Conservation (phyloP, 2,888 invertebrate genomes). For the Cerastis leucographa region DNA sequence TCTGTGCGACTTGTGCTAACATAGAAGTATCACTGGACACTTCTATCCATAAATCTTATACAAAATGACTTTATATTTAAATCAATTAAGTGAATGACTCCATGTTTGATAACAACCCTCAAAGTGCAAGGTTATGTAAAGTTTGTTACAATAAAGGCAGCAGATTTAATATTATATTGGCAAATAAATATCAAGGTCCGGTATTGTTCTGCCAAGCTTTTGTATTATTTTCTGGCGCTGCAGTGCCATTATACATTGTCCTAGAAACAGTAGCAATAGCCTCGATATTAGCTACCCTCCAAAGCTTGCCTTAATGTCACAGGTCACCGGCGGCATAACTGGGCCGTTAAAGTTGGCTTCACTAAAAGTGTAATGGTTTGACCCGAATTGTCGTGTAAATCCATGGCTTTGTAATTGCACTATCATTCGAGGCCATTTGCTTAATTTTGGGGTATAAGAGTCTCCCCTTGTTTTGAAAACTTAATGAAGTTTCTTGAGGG, state of each 20-base stretch:
- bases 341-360: slow-evolving; percentile 67
- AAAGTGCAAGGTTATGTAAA: slow-evolving; percentile 50
- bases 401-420: slow-evolving; percentile 72
- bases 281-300: slow-evolving; percentile 75
- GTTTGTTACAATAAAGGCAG: slow-evolving; percentile 36
- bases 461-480: slow-evolving; percentile 34
- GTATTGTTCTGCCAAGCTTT: slow-evolving; percentile 74
- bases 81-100: slow-evolving; percentile 27
- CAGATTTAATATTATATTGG: slow-evolving; percentile 45
- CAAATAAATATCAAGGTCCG: slow-evolving; percentile 74
- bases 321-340: slow-evolving; percentile 72
- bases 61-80: slow-evolving; percentile 7
- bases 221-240: slow-evolving; percentile 73
- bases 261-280: slow-evolving; percentile 69
- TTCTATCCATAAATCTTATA: background rate
- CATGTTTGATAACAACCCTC: slow-evolving; percentile 24
- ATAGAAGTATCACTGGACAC: too few relatives aligned
- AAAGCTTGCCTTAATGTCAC: slow-evolving; percentile 76
- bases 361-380: slow-evolving; percentile 73
- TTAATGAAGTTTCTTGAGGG: slow-evolving; percentile 22
- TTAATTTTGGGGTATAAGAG: slow-evolving; percentile 67
- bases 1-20: background rate
- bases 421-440: slow-evolving; percentile 66
- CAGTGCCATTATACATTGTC: slow-evolving; percentile 65
- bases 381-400: slow-evolving; percentile 77